These are phyloP conservation scores for Colinus virginianus DNA, from an alignment of 2,113 vertebrate genomes.

Conservation along the genomic window DNA sequence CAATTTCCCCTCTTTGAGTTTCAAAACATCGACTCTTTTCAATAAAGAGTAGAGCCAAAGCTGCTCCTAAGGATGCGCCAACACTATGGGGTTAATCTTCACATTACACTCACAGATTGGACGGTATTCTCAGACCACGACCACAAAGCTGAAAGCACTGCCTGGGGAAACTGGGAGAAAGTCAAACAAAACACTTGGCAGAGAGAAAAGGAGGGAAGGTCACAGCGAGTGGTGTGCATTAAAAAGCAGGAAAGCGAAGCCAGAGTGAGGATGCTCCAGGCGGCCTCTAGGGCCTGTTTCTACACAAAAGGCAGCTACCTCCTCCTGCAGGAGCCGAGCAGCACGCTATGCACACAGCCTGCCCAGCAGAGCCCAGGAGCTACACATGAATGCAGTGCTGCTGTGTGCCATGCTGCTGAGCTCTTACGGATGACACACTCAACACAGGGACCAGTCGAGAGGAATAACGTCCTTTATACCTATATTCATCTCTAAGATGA, in stretches of 20 bases:
- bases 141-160: not conserved
- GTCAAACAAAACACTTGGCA: not conserved
- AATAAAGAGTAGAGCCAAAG: not conserved
- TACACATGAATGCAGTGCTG: not conserved
- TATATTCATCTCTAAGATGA: not conserved
- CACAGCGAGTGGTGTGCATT: not conserved
- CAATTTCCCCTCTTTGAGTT: not conserved
- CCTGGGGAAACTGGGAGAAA: not conserved
- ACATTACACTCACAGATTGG: not conserved
- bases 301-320: not conserved
- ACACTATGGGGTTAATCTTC: not conserved
- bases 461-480: not conserved
- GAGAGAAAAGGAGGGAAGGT: not conserved
- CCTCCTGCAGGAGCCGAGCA: not conserved
- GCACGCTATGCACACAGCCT: too few relatives aligned
- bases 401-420: not conserved
- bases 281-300: not conserved
- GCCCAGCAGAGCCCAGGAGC: too few relatives aligned
- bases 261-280: not conserved
- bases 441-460: not conserved
- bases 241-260: not conserved
- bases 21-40: not conserved
- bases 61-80: fast-evolving
- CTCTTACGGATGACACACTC: not conserved
- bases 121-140: not conserved